A percentile compares a stretch with the other conserved stretches of the same genome.
These are phyloP conservation scores for Parascotia fuliginaria DNA, from an alignment of 2,888 invertebrate species.

Conservation along the genomic window DNA sequence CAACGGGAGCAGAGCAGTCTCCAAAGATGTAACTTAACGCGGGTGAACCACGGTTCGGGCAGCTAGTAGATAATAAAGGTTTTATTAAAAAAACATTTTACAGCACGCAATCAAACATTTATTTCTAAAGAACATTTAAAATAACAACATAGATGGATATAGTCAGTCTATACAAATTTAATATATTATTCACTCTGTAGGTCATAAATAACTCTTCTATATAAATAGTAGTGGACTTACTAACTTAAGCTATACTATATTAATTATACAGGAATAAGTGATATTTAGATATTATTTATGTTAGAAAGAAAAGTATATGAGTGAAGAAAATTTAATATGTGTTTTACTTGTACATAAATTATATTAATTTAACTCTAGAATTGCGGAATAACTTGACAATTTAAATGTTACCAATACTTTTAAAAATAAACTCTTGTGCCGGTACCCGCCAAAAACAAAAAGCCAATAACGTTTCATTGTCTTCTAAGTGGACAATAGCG, in stretches of 20 bases:
- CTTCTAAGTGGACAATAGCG: no score
- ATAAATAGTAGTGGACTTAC: slow-evolving; percentile 41
- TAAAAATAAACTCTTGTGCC: no score
- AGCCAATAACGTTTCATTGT: no score
- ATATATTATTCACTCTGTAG: slow-evolving; percentile 54
- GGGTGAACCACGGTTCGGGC: no score
- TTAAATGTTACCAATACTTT: no score
- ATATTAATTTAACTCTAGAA: no score
- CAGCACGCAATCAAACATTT: slow-evolving; percentile 61
- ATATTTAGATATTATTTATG: slow-evolving; percentile 17
- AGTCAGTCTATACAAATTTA: slow-evolving; percentile 60
- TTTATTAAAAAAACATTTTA: slow-evolving; percentile 19
- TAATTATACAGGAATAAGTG: slow-evolving; percentile 30
- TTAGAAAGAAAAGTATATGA: slow-evolving; percentile 5
- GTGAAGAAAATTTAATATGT: not conserved
- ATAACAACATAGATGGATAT: slow-evolving; percentile 53
- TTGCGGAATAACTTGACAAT: no score
- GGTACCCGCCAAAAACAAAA: no score
- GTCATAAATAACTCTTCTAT: slow-evolving; percentile 48
- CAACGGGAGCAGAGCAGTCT: no score
- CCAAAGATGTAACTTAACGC: no score
- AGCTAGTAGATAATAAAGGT: no score
- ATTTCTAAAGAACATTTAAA: slow-evolving; percentile 57
- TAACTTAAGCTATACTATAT: slow-evolving; percentile 30
- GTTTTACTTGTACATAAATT: no score